Percentiles rank a stretch among this genome's conserved stretches.
Conservation (phyloP, 2,888 invertebrate species). For the Callyntrura guangdongensis region DNA sequence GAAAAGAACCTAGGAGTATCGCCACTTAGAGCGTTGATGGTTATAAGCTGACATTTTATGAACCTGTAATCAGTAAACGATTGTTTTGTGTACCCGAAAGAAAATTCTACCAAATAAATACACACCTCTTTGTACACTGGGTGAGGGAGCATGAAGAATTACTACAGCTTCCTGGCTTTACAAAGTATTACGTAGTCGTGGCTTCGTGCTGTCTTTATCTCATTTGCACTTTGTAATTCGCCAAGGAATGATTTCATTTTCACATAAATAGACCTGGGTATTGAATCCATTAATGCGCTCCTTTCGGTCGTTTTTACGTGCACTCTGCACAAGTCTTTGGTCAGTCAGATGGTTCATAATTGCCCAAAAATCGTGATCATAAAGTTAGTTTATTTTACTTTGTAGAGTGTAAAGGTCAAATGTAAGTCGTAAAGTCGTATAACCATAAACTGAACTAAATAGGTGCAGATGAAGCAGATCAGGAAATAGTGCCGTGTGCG, state of each 20-base stretch:
- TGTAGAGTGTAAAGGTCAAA: constrained; percentile 49
- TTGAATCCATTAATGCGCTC: neutral
- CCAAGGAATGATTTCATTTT: constrained; percentile 15
- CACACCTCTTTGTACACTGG: constrained; percentile 37
- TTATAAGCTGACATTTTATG: constrained; percentile 57
- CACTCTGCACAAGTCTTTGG: neutral
- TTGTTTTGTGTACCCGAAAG: constrained; percentile 51
- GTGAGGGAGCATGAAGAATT: constrained; percentile 21
- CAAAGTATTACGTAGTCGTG: constrained; percentile 1
- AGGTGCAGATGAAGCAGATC: constrained; percentile 5
- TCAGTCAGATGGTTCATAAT: neutral
- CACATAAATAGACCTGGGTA: neutral
- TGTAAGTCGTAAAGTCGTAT: constrained; percentile 25
- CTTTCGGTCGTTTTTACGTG: neutral
- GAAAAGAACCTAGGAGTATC: constrained; percentile 36
- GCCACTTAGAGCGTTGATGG: constrained; percentile 57
- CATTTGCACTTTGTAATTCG: neutral
- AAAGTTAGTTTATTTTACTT: constrained; percentile 45
- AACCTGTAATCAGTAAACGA: constrained; percentile 51
- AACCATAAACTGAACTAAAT: constrained; percentile 57
- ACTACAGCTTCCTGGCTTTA: constrained; percentile 60
- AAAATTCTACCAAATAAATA: constrained; percentile 26
- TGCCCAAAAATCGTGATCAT: constrained; percentile 32
- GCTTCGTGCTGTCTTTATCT: neutral
- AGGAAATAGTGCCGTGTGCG: constrained; percentile 30